Evolutionary conservation across 2,797 vertebrate species (phyloP), one percentile per base, ranked within the genome.

Genomic region (Alauda arvensis): DNA sequence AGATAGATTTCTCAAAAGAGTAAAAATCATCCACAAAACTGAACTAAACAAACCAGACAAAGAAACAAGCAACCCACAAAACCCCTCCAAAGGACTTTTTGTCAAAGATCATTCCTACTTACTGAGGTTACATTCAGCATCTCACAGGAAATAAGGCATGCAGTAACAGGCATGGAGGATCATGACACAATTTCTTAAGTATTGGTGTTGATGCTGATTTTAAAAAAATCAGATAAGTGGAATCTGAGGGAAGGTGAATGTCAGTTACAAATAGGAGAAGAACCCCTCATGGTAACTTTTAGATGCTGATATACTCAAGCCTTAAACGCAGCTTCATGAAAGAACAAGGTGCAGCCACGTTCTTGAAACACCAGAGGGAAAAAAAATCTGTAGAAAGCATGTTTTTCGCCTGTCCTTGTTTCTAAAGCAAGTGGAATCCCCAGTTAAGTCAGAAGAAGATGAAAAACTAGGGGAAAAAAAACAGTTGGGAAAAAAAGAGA

Each of bases 311-410:
- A 18, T 26, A 10, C 29, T 14, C 21, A 60, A 60, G 24, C 8
- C 17, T 60, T 53, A 46, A 46, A 61, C 14, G 1, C 1, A 40
- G 25, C 24, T 68, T 26, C 10, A 33, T 29, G 29, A 33, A 33
- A 53, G 11, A 29, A 15, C 9, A 10, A 21, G 14, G 9, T 31
- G 25, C 40, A 67, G 9, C 14, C 4, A 0, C 2, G 1, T 33
- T 31, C 33, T 29, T 40, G 14, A 67, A 76, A 46, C 24, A 39
- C 3, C 20, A 46, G 29, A 60, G 17, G 28, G 3, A 10, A 60
- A 57, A 37, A 45, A 12, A 12, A 33, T 24, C 9, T 6, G 6
- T 39, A 11, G 7, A 75, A 67, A 8, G 46, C 2, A 24, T 8
- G 12, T 45, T 40, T 75, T 33, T 12, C 24, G 24, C 13, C 10